These are phyloP conservation scores for Thalpophila matura DNA, from an alignment of 2,888 invertebrate species.

Conservation along the genomic window DNA sequence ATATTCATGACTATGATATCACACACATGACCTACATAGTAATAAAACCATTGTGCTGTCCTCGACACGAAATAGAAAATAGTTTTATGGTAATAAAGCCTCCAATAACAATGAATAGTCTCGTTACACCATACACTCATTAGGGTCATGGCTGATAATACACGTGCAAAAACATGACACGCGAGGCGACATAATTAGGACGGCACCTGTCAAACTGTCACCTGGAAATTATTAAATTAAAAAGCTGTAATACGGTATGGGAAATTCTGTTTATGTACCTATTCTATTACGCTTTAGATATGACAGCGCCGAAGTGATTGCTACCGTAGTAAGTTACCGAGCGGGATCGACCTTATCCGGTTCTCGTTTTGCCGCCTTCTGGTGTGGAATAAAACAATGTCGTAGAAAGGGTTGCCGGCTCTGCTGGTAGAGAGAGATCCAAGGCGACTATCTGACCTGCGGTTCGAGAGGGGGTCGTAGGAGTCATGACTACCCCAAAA, in stretches of 20 bases:
- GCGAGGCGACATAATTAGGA: conserved; percentile 51
- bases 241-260: conserved; percentile 14
- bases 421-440: no score
- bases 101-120: conserved; percentile 28
- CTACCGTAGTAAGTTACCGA: no score
- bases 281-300: no score
- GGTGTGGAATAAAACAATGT: no score
- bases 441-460: no score
- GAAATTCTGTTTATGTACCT: background rate
- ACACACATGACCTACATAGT: conserved; percentile 13
- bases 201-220: conserved; percentile 41
- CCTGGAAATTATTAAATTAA: conserved; percentile 10
- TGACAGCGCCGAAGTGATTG: no score
- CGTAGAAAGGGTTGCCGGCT: no score
- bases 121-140: conserved; percentile 43
- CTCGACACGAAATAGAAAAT: conserved; percentile 21
- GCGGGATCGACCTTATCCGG: no score
- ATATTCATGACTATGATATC: no score
- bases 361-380: no score
- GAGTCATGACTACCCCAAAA: no score
- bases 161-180: conserved; percentile 70
- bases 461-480: no score
- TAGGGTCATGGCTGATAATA: conserved; percentile 72
- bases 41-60: background rate
- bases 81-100: conserved; percentile 24